Evolutionary conservation across 2,797 vertebrate species (phyloP), one percentile per base, ranked within the genome.

Genomic region (Austrolebias charrua): DNA sequence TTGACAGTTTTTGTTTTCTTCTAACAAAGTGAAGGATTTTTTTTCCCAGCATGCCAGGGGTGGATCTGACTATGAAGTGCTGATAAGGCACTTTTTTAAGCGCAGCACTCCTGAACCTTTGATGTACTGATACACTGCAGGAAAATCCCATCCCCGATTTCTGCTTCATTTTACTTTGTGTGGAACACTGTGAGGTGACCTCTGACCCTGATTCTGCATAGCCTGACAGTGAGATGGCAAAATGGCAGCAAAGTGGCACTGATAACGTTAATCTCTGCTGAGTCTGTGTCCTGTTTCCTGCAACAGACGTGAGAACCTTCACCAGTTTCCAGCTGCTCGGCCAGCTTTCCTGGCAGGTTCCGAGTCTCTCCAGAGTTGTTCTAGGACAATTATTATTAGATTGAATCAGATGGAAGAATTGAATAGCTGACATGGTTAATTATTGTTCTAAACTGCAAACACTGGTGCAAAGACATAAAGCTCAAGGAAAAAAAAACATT

Each of bases 251-350:
- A 38, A 43, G 60, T 69, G 80, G 78, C 73, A 76, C 64, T 48
- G 78, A 86, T 76, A 85, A 61, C 31, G 54, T 48, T 79, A 59
- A 81, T 79, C 75, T 80, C 63, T 42, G 76, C 79, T 76, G 74
- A 86, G 61, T 80, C 78, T 24, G 69, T 76, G 85, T 91, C 90
- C 88, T 71, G 66, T 81, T 91, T 91, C 87, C 88, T 89, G 80
- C 71, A 66, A 65, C 43, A 62, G 54, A 79, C 28, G 28, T 54
- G 60, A 42, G 45, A 2, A 62, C 43, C 15, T 11, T 12, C 40
- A 48, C 35, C 49, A 60, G 57, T 82, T 72, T 82, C 63, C 70
- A 68, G 60, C 63, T 9, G 31, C 62, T 73, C 63, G 54, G 59
- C 51, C 1, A 14, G 19, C 60, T 59, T 63, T 14, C 59, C 54